Evolutionary conservation across 1,140 invertebrate genomes (phyloP).

Genomic region (Drosophila sturtevanti): DNA sequence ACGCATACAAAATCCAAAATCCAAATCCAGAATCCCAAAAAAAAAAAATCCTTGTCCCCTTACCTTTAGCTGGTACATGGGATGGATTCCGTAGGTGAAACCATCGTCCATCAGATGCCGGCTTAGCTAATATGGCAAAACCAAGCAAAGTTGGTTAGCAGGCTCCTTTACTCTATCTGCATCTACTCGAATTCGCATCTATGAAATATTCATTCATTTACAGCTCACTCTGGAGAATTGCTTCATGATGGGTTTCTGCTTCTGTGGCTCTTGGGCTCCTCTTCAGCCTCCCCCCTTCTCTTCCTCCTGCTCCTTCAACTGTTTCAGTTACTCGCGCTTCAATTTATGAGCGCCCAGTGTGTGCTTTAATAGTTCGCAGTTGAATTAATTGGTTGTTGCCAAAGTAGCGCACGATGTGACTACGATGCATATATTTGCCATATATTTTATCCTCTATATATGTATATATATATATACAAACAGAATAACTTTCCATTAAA

Average conservation of each 20-base stretch:
- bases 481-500: slow-evolving; percentile 63
- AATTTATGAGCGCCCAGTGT: slow-evolving; percentile 79
- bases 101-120: slow-evolving; percentile 43
- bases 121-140: slow-evolving; percentile 44
- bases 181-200: slow-evolving; percentile 61
- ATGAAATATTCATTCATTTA: slow-evolving; percentile 81
- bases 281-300: too few relatives aligned
- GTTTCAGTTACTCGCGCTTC: slow-evolving; percentile 40
- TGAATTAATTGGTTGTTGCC: slow-evolving; percentile 74
- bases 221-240: slow-evolving; percentile 71
- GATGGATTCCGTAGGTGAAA: background rate
- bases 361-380: slow-evolving; percentile 79
- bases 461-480: background rate
- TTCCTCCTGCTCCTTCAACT: slow-evolving; percentile 26
- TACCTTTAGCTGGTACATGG: too few relatives aligned
- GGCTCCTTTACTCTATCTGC: slow-evolving; percentile 53
- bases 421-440: slow-evolving; percentile 60
- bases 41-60: too few relatives aligned
- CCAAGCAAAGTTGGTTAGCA: slow-evolving; percentile 2
- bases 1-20: slow-evolving; percentile 24
- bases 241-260: slow-evolving; percentile 54
- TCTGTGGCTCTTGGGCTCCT: slow-evolving; percentile 9
- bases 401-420: slow-evolving; percentile 24
- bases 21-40: slow-evolving; percentile 1
- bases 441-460: slow-evolving; percentile 46